A percentile compares a stretch with the other conserved stretches of the same genome.
Conservation (phyloP, 2,113 vertebrate species). For the Neogobius melanostomus region DNA sequence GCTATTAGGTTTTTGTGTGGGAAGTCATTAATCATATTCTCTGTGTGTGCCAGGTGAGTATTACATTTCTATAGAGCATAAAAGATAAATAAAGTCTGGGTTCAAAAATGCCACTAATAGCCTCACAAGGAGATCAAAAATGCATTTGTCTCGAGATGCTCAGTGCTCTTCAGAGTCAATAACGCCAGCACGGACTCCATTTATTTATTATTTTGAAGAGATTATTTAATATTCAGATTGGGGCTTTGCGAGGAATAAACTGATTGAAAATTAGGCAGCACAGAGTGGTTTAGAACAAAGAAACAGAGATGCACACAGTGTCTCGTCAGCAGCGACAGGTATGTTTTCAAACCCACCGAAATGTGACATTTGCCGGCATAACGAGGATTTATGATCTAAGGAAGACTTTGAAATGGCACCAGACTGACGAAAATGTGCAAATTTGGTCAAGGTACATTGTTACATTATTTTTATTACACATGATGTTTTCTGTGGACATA, state of each 20-base stretch:
- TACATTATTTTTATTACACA: slow-evolving; percentile 1
- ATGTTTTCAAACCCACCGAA: neutral
- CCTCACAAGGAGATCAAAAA: slow-evolving; percentile 8
- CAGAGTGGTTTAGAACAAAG: slow-evolving; percentile 3
- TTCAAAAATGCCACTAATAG: neutral
- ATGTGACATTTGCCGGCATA: neutral
- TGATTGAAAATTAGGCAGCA: slow-evolving; percentile 8
- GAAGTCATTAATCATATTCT: neutral
- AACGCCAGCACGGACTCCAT: slow-evolving; percentile 32
- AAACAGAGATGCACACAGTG: neutral
- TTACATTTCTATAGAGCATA: neutral
- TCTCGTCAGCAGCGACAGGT: slow-evolving; percentile 19
- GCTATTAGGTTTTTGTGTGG: slow-evolving; percentile 2
- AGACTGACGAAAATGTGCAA: too few species aligned
- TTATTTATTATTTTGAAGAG: slow-evolving; percentile 37
- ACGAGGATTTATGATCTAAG: neutral
- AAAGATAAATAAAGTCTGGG: neutral
- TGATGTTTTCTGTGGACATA: neutral
- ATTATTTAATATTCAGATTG: slow-evolving; percentile 28
- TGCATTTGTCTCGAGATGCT: slow-evolving; percentile 5
- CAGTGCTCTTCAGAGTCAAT: slow-evolving; percentile 12
- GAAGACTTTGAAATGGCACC: neutral
- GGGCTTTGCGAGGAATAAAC: slow-evolving; percentile 23
- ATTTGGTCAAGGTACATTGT: too few species aligned
- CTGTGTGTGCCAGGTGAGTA: neutral